Percentiles rank a stretch among this genome's conserved stretches.
Conservation (phyloP, 2,113 vertebrate species). For the Ailuropoda melanoleuca region DNA sequence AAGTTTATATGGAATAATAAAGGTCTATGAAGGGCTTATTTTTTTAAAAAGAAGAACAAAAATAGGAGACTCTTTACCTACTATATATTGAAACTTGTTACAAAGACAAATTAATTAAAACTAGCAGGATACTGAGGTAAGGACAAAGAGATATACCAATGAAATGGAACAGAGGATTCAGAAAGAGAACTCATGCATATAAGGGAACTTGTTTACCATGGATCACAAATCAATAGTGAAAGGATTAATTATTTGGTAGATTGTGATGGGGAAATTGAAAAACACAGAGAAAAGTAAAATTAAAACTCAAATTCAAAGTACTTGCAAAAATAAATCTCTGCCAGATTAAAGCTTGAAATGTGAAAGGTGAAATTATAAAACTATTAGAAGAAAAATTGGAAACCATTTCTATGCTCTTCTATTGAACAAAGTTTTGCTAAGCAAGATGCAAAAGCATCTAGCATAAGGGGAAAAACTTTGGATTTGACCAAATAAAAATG, state of each 20-base stretch:
- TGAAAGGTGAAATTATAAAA: not conserved
- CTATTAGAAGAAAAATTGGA: not conserved
- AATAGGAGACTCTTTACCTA: not conserved
- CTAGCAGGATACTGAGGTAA: not conserved
- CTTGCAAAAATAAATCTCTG: not conserved
- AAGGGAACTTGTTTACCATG: not conserved
- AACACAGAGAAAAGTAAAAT: not conserved
- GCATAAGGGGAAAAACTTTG: not conserved
- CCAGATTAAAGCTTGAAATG: not conserved
- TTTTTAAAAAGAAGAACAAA: not conserved
- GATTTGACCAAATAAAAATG: constrained; percentile 6
- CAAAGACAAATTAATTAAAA: not conserved
- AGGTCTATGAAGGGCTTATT: not conserved
- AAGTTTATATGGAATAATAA: not conserved
- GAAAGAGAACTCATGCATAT: not conserved
- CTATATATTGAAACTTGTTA: not conserved
- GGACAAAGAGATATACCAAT: not conserved
- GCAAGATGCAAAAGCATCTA: not conserved
- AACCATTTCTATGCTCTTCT: not conserved
- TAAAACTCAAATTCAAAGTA: not conserved
- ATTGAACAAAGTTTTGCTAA: not conserved
- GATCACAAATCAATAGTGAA: not conserved
- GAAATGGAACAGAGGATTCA: not conserved
- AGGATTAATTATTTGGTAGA: not conserved
- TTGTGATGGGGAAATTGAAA: not conserved